Percentiles rank a stretch among this genome's conserved stretches.
Conservation (phyloP, 1,140 invertebrate genomes). For the Orchesella cincta region DNA sequence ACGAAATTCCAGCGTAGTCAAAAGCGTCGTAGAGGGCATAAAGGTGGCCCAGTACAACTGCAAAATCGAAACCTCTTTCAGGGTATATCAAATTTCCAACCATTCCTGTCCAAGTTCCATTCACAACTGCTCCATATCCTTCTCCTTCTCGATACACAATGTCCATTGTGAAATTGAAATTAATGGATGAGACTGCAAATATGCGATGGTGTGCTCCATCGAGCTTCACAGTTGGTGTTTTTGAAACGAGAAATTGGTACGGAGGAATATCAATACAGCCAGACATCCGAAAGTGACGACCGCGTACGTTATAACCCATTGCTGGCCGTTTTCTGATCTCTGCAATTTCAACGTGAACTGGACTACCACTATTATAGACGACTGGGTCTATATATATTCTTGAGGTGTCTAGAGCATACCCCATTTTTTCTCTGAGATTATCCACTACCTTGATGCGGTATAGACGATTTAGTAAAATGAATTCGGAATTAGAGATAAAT, state of each 20-base stretch:
- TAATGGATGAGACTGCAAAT: not conserved
- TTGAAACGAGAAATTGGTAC: not conserved
- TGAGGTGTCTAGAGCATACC: not conserved
- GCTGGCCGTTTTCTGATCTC: not conserved
- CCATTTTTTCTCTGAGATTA: not conserved
- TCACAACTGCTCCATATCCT: slow-evolving; percentile 21
- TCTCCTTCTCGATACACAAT: not conserved
- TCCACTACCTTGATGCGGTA: not conserved
- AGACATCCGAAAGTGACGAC: not conserved
- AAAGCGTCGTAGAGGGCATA: not conserved
- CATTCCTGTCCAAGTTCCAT: slow-evolving; percentile 39
- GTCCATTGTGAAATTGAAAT: slow-evolving; percentile 29
- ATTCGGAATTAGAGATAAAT: not conserved
- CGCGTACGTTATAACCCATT: slow-evolving; percentile 22
- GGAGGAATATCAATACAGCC: not conserved
- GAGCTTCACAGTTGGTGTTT: not conserved
- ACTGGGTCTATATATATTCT: not conserved
- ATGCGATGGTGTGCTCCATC: slow-evolving; percentile 7
- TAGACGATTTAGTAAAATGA: not conserved
- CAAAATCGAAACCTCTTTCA: slow-evolving; percentile 30
- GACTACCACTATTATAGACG: not conserved
- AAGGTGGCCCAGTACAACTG: not conserved
- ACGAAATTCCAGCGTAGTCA: not conserved
- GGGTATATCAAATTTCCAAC: slow-evolving; percentile 17
- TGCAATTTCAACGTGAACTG: not conserved